Base-by-base conservation (phyloP, 2,888 invertebrate genomes). In the Callyntrura sp. region DNA sequence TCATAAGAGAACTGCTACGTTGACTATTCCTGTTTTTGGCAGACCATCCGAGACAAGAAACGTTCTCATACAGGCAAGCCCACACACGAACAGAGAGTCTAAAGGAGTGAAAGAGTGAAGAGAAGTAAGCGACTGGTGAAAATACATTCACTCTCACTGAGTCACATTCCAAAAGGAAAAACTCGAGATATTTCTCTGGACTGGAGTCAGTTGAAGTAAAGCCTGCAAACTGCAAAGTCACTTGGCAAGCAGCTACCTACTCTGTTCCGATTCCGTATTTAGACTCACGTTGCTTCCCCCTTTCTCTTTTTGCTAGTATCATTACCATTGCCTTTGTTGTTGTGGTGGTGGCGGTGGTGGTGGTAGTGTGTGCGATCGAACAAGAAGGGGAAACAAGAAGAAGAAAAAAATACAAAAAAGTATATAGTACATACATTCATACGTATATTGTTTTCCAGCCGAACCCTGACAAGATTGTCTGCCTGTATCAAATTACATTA, bases 221-320 rank as follows among this genome's bases (percentile, higher is more conserved):
- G 85, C 70, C 85, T 85, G 85, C 85, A 20, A 70, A 62, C 76
- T 76, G 85, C 60, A 78, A 85, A 85, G 76, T 85, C 78, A 85
- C 60, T 48, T 35, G 55, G 48, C 55, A 78, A 70, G 84, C 84
- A 55, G 84, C 73, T 20, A 73, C 55, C 14, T 70, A 85, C 84
- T 73, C 70, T 11, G 20, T 11, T 20, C 43, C 84, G 43, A 17
- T 55, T 70, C 57, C 55, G 68, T 70, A 20, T 57, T 57, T 70
- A 35, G 51, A 55, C 70, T n/a, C 84, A 85, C 84, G 84, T 85
- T 85, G 84, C 60, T 79, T 81, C 20, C 62, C 78, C 62, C 55
- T 12, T 78, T 81, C 23, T 35, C 76, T 23, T 57, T 57, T 20
- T 60, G 23, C 48, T 83, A 70, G 9, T 83, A 55, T 8, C n/a